These are phyloP conservation scores for Oceanites oceanicus DNA, from an alignment of 2,113 vertebrate genomes.

Conservation along the genomic window DNA sequence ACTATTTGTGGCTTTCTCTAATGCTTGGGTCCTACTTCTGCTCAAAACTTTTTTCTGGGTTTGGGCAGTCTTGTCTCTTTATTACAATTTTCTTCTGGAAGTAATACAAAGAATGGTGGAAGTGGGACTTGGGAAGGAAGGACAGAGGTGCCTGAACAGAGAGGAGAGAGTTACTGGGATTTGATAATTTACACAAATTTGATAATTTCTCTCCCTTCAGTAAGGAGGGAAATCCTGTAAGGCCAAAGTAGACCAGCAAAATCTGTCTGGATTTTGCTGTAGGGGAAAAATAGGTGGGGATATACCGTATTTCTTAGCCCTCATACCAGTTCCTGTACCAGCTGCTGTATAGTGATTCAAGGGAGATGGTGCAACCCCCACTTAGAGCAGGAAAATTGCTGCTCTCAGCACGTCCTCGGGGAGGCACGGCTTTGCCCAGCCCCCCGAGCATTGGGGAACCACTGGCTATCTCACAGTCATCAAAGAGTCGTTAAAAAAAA, in stretches of 20 bases:
- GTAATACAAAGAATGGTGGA: background rate
- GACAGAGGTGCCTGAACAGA: background rate
- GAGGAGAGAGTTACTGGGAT: background rate
- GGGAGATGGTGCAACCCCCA: no score
- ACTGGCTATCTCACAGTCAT: no score
- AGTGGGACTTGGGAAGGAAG: background rate
- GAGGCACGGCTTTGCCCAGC: background rate
- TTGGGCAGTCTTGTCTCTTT: background rate
- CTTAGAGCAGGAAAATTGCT: background rate
- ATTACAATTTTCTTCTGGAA: background rate
- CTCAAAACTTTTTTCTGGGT: background rate
- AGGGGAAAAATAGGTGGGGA: background rate
- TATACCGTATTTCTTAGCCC: background rate
- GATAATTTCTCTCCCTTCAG: no score
- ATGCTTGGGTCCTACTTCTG: background rate
- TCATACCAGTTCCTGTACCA: background rate
- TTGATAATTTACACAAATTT: background rate
- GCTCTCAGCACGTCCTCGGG: accelerated
- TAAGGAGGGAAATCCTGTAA: background rate
- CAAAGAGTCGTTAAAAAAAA: background rate
- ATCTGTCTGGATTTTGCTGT: background rate
- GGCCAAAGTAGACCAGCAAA: background rate
- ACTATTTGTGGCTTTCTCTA: background rate
- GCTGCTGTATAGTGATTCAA: background rate
- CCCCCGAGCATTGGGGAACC: no score